Evolutionary conservation across 2,797 vertebrate genomes (phyloP), one percentile per base, ranked within the genome.

Genomic region (Gastrophryne carolinensis): DNA sequence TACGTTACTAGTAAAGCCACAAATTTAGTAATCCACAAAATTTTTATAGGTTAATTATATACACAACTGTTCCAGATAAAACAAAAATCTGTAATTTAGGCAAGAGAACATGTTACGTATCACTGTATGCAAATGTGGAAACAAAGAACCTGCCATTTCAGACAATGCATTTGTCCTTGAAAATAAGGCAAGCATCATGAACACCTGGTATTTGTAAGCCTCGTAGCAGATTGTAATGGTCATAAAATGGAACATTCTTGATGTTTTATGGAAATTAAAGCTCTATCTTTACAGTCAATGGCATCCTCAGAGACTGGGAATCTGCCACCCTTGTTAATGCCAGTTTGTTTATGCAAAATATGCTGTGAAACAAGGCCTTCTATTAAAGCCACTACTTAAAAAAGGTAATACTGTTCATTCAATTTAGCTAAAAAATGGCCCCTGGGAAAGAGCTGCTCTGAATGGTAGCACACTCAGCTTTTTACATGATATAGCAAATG

Each of bases 181-280:
- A 71, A 83, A 79, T 77, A 72, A 63, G 68, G 69, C 60, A 83
- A 24, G 76, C 79, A 72, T 73, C 56, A 82, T 81, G 80, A 83
- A 81, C 58, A 69, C 39, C 60, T 79, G 81, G 80, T 82, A 79
- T 82, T 85, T 87, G 84, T 83, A 84, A 81, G 84, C 76, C 62
- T 75, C 80, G 76, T 1, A 41, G 82, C 85, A 89, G 82, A 85
- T 83, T 84, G 81, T 81, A 72, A 70, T 76, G 75, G 76, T 80
- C 86, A 82, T 85, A 84, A 86, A 86, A 26, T 61, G 75, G 66
- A 54, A 69, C 68, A 78, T 80, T 35, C 77, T 72, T 67, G 74
- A 76, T 81, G 71, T 62, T 83, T 85, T 82, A 80, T 84, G 80
- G 82, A 87, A 86, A 82, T 79, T 49, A 79, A 84, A 80, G 75